A percentile compares a stretch with the other conserved stretches of the same genome.
These are phyloP conservation scores for Phalloptychus januarius DNA, from an alignment of 2,797 vertebrate genomes.

Conservation along the genomic window DNA sequence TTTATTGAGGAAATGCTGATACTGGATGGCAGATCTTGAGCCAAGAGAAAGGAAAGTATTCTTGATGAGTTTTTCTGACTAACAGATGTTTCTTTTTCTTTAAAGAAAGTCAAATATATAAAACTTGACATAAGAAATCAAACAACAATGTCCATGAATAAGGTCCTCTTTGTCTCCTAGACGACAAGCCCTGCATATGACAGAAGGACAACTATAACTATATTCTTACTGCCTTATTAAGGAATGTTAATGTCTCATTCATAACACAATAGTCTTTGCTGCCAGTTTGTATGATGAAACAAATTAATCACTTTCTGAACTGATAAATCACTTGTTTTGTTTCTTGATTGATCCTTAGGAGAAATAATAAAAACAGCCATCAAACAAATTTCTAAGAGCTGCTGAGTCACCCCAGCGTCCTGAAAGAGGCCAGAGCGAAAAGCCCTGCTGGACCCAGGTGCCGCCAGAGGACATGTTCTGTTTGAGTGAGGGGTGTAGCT, in stretches of 20 bases:
- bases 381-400: not conserved
- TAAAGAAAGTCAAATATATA: not conserved
- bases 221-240: not conserved
- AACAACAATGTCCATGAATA: not conserved
- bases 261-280: not conserved
- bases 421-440: conserved; percentile 7
- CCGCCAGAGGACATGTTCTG: conserved; percentile 32
- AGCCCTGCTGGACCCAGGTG: conserved; percentile 24
- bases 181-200: not conserved
- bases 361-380: not conserved
- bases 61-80: not conserved
- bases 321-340: not conserved
- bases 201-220: not conserved
- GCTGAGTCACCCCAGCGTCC: conserved; percentile 10
- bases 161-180: not conserved
- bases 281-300: not conserved
- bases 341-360: not conserved
- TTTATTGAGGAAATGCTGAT: not conserved
- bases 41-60: not conserved
- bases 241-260: not conserved
- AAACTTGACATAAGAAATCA: not conserved
- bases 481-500: conserved; percentile 33
- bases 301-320: not conserved
- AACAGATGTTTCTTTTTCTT: not conserved
- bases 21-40: not conserved